Evolutionary conservation across 2,797 vertebrate species (phyloP), one percentile per base, ranked within the genome.

Genomic region (Parauchenoglanis ngamensis): DNA sequence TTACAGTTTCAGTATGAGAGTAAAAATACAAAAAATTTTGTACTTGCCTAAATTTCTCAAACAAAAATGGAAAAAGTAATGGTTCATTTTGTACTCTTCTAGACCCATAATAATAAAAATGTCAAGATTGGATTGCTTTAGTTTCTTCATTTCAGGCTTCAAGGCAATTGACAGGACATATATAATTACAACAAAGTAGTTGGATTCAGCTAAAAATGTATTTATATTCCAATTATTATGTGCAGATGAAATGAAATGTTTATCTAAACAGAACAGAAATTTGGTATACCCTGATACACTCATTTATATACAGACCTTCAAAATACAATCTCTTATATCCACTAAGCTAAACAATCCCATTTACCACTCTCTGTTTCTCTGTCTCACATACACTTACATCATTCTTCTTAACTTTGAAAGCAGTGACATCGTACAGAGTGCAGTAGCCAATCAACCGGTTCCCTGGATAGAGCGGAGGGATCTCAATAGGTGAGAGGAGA

Each of bases 401-500:
- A 0, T 85, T 89, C 92, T 89, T 96, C 90, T 92, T 95, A 89
- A 91, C 76, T 65, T 95, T 95, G 91, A 99, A 98, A 90, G 93
- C 85, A 19, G 97, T 95, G 79, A 97, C 95, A 88, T 97, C 96
- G 68, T 97, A 99, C 40, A 99, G 96, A n/a, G 97, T 95, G 72
- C 98, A 99, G 90, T 98, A 99, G 92, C 98, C 97, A 90, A 98
- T 91, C 7, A 99, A 96, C 56, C 95, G 93, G 91, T 97, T 97
- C 0, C 98, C 98, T 0, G 98, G 97, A 90, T 99, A 99, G 44
- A 99, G 95, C 0, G 97, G 95, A 0, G 98, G 96, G 87, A 99
- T 98, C 93, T 99, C 98, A 56, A 94, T 96, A 90, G 98, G 98
- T 0, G 98, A 98, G 86, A 99, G 96, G 89, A 99, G 96, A n/a